Conservation (phyloP, 2,113 vertebrate genomes). For the Dissostichus mawsoni region DNA sequence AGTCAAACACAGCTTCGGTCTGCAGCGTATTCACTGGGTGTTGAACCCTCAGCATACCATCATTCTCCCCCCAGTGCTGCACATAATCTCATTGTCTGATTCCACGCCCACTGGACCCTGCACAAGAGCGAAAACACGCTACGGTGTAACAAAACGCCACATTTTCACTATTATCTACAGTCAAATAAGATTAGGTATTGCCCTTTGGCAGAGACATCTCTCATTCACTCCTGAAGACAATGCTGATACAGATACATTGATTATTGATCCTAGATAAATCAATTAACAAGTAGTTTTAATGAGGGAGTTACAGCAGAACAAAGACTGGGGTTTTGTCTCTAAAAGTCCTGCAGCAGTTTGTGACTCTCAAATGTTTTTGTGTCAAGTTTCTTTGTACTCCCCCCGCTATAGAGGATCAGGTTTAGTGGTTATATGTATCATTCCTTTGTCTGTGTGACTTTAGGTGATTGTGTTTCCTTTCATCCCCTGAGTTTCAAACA, state of each 20-base stretch:
- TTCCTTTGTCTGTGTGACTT: conserved; percentile 55
- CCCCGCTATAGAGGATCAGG: conserved; percentile 43
- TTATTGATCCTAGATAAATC: conserved; percentile 39
- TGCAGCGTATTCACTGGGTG: conserved; percentile 55
- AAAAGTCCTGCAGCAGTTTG: conserved; percentile 22
- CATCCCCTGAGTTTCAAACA: conserved; percentile 61
- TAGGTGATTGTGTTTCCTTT: conserved; percentile 63
- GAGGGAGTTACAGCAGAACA: conserved; percentile 35
- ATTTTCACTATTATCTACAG: conserved; percentile 1
- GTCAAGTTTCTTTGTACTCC: conserved; percentile 55
- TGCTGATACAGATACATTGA: neutral
- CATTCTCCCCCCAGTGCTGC: conserved; percentile 47
- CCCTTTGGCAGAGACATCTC: neutral
- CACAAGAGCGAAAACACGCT: conserved; percentile 24
- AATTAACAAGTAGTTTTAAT: conserved; percentile 14
- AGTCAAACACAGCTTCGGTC: conserved; percentile 83
- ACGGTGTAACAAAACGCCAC: neutral
- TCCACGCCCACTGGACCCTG: conserved; percentile 56
- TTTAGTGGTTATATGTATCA: conserved; percentile 57
- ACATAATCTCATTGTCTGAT: conserved; percentile 75
- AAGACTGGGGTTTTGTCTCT: conserved; percentile 15
- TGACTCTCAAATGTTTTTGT: conserved; percentile 21
- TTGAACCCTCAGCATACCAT: conserved; percentile 72
- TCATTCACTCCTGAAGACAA: conserved; percentile 3
- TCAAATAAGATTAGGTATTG: neutral